A percentile compares a stretch with the other conserved stretches of the same genome.
These are phyloP conservation scores for Melospiza georgiana DNA, from an alignment of 2,113 vertebrate genomes.

Conservation along the genomic window DNA sequence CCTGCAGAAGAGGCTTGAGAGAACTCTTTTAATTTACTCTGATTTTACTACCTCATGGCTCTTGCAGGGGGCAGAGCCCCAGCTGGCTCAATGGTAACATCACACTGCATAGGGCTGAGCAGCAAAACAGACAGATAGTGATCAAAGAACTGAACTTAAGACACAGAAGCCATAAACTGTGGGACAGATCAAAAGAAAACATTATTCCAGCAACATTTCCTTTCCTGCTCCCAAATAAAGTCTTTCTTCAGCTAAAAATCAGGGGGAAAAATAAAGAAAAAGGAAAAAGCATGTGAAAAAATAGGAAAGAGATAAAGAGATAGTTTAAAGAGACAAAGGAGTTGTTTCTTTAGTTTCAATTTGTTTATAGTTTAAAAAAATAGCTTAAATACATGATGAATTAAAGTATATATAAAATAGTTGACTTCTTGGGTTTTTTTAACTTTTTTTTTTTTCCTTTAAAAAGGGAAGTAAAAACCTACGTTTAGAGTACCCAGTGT, in stretches of 20 bases:
- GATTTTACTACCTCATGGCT: neutral
- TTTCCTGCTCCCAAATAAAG: neutral
- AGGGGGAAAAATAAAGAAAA: neutral
- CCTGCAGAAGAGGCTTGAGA: neutral
- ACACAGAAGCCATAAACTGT: constrained; percentile 10
- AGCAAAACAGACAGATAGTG: constrained; percentile 1
- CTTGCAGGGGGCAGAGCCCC: neutral
- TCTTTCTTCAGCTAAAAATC: neutral
- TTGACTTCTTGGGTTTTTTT: neutral
- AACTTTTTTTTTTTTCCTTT: neutral
- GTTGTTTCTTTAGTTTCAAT: neutral
- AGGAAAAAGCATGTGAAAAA: neutral
- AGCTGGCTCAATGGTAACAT: neutral
- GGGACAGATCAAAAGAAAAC: constrained; percentile 23
- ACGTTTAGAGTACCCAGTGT: neutral
- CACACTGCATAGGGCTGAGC: neutral
- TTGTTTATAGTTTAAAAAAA: neutral
- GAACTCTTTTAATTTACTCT: neutral
- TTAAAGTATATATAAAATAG: neutral
- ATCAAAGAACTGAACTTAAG: constrained; percentile 28
- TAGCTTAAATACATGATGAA: neutral
- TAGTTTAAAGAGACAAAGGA: neutral
- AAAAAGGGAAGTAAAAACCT: neutral
- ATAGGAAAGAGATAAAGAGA: neutral
- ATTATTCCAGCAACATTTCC: neutral